A percentile compares a stretch with the other conserved stretches of the same genome.
These are phyloP conservation scores for Maccullochella peelii DNA, from an alignment of 2,113 vertebrate genomes.

Conservation along the genomic window DNA sequence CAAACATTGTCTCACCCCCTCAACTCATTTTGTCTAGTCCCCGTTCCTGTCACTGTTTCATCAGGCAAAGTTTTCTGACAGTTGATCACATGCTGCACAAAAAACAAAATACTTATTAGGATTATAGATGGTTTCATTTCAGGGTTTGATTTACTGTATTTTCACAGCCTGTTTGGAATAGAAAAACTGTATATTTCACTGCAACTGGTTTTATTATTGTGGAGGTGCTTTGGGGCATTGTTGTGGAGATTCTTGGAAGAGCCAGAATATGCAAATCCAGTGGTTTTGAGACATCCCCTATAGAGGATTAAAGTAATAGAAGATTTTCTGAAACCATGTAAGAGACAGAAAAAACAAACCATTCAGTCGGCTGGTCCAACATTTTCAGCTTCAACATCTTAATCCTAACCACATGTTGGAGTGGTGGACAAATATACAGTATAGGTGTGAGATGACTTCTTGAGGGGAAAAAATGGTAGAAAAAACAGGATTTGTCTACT, in stretches of 20 bases:
- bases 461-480: not conserved
- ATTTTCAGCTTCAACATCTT: not conserved
- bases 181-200: not conserved
- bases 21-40: not conserved
- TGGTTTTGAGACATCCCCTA: not conserved
- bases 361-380: not conserved
- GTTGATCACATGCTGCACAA: not conserved
- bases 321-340: not conserved
- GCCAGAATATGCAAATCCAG: not conserved
- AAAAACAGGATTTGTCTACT: not conserved
- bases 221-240: not conserved
- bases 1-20: not conserved
- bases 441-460: not conserved
- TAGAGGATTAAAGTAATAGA: not conserved
- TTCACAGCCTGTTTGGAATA: not conserved
- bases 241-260: not conserved
- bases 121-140: not conserved
- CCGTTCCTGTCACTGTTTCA: not conserved
- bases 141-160: conserved; percentile 4
- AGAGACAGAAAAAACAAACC: not conserved
- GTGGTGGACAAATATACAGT: not conserved
- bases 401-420: not conserved
- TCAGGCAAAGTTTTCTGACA: not conserved
- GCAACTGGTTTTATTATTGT: not conserved
- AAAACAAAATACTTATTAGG: not conserved